These are phyloP conservation scores for Siniperca undulata DNA, from an alignment of 2,797 vertebrate genomes.

Conservation along the genomic window DNA sequence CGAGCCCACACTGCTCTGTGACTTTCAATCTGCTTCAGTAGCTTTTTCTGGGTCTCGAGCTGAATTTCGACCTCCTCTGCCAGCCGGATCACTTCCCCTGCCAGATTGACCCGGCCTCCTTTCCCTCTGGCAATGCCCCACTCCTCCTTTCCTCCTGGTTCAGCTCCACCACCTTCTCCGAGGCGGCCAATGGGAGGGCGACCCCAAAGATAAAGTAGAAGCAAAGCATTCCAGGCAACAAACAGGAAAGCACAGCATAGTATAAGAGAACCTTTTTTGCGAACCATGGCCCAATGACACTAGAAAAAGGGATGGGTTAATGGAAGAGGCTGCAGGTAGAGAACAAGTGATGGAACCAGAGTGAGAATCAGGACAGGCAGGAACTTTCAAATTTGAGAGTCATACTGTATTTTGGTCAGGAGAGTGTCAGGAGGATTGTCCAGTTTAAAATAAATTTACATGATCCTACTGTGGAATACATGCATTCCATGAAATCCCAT, in stretches of 20 bases:
- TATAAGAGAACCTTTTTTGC: slow-evolving; percentile 92
- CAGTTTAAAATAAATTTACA: slow-evolving; percentile 30
- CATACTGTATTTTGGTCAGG: slow-evolving; percentile 37
- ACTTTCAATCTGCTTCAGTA: slow-evolving; percentile 90
- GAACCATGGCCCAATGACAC: slow-evolving; percentile 88
- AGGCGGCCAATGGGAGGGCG: slow-evolving; percentile 85
- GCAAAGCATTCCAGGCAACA: slow-evolving; percentile 93
- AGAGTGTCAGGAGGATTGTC: slow-evolving; percentile 10
- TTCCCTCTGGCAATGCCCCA: slow-evolving; percentile 78
- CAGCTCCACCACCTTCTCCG: slow-evolving; percentile 82
- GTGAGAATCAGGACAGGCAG: slow-evolving; percentile 31
- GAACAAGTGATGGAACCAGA: slow-evolving; percentile 41
- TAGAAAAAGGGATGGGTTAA: slow-evolving; percentile 57
- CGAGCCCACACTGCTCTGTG: slow-evolving; percentile 86
- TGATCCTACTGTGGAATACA: slow-evolving; percentile 21
- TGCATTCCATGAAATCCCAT: slow-evolving; percentile 35
- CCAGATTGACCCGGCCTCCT: slow-evolving; percentile 80
- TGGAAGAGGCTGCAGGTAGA: slow-evolving; percentile 64
- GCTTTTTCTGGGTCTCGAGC: slow-evolving; percentile 90
- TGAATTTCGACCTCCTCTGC: slow-evolving; percentile 92
- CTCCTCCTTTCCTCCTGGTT: slow-evolving; percentile 86
- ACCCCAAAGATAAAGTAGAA: slow-evolving; percentile 96
- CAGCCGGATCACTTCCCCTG: slow-evolving; percentile 89
- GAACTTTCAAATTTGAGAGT: slow-evolving; percentile 25
- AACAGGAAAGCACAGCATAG: slow-evolving; percentile 93